Evolutionary conservation across 2,797 vertebrate genomes (phyloP), one percentile per base, ranked within the genome.

Genomic region (Clamator glandarius): DNA sequence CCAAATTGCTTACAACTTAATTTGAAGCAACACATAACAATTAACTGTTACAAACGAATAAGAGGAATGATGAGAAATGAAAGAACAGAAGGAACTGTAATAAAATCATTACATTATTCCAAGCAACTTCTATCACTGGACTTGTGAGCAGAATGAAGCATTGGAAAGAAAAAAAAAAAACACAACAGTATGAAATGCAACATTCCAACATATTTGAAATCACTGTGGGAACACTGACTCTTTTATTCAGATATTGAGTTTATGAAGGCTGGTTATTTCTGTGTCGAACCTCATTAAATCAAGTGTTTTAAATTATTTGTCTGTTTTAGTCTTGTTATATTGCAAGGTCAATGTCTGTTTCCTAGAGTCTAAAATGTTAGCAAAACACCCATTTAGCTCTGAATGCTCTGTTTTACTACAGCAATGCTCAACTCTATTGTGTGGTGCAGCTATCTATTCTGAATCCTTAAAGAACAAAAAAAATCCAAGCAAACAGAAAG

Each of bases 41-140:
- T 85, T 54, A 64, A 64, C 75, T 87, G 50, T 77, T 84, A 75
- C 73, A 87, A 92, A 91, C 52, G 93, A 94, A 92, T 75, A 80
- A 28, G 44, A 80, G 25, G 21, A 86, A 72, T 46, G 55, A 85
- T 94, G 61, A 92, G 84, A 87, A 91, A 75, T 66, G 39, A 35
- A 87, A 66, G 75, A 93, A 72, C n/a, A 72, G 75, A 93, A 69
- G n/a, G 36, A 83, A 46, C 72, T 68, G 36, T 89, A 89, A 87
- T 80, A 89, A 91, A 93, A 77, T 77, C 68, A 78, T 87, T 90
- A n/a, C 26, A 36, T 36, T 41, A 80, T 84, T 96, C 62, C 63
- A 84, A 92, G 77, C 1, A 6, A 59, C 64, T 90, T 92, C 73
- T 48, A 36, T 81, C 73, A 6, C 41, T 67, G 50, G 36, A 33